Conservation (phyloP, 1,140 invertebrate species). For the Centruroides vittatus region DNA sequence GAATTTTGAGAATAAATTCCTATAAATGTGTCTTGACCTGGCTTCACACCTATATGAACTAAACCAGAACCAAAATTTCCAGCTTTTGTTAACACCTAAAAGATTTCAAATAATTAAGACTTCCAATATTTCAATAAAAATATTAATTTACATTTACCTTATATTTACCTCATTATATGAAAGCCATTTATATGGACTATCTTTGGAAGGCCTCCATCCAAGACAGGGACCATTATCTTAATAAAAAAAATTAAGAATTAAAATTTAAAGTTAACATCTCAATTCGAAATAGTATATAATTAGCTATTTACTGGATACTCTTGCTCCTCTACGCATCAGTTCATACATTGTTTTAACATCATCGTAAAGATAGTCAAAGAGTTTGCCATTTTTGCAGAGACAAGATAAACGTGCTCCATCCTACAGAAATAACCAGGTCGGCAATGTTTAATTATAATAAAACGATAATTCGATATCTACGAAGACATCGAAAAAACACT, state of each 20-base stretch:
- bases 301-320: slow-evolving; percentile 49
- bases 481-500: slow-evolving; percentile 24
- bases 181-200: slow-evolving; percentile 76
- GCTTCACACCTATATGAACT: slow-evolving; percentile 53
- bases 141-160: neutral
- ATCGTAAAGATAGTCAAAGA: slow-evolving; percentile 46
- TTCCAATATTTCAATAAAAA: neutral
- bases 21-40: slow-evolving; percentile 55
- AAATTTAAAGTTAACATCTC: slow-evolving; percentile 39
- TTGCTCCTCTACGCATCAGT: slow-evolving; percentile 74
- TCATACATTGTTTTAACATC: slow-evolving; percentile 83
- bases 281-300: no score
- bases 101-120: slow-evolving; percentile 12
- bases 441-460: slow-evolving; percentile 4
- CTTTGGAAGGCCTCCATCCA: slow-evolving; percentile 71
- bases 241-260: slow-evolving; percentile 5
- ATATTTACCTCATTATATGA: slow-evolving; percentile 68
- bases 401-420: slow-evolving; percentile 79
- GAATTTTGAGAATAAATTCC: slow-evolving; percentile 92
- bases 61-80: slow-evolving; percentile 85
- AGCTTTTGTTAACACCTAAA: slow-evolving; percentile 49
- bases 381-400: slow-evolving; percentile 78
- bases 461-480: slow-evolving; percentile 6
- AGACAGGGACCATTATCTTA: slow-evolving; percentile 80
- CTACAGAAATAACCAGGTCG: slow-evolving; percentile 25